These are phyloP conservation scores for Sweltsa coloradensis DNA, from an alignment of 1,140 invertebrate genomes.

Conservation along the genomic window DNA sequence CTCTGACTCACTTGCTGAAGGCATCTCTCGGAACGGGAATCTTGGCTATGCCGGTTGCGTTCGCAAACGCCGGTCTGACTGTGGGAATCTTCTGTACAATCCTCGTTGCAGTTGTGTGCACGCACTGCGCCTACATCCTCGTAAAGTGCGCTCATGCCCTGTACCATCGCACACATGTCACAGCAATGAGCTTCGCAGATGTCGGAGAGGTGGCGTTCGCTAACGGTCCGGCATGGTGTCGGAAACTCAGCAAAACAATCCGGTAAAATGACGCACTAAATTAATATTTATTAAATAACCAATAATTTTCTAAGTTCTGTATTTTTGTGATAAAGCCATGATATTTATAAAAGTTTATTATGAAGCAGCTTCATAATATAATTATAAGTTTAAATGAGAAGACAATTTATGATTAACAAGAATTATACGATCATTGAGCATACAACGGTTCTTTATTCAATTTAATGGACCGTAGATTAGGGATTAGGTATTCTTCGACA, in stretches of 20 bases:
- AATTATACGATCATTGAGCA: no score
- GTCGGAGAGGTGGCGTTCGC: conserved; percentile 59
- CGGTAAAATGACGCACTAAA: no score
- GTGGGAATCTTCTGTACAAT: conserved; percentile 65
- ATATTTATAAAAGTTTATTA: conserved; percentile 30
- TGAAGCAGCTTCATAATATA: no score
- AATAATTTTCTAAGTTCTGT: conserved; percentile 9
- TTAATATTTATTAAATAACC: no score
- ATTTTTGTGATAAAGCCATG: conserved; percentile 31
- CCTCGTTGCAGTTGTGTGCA: conserved; percentile 69
- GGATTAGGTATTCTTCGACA: no score
- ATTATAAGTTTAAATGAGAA: no score
- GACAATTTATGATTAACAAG: no score
- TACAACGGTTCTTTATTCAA: no score
- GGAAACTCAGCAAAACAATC: no score
- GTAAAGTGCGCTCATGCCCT: conserved; percentile 71
- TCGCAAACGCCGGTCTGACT: conserved; percentile 64
- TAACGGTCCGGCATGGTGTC: conserved; percentile 52
- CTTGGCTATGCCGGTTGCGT: conserved; percentile 77
- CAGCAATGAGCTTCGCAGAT: conserved; percentile 64
- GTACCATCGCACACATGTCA: conserved; percentile 51
- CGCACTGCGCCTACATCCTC: conserved; percentile 74
- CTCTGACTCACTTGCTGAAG: conserved; percentile 73
- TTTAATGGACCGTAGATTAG: no score
- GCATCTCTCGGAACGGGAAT: conserved; percentile 86